Conservation (phyloP, 2,888 invertebrate species). For the Plemyria rubiginata region DNA sequence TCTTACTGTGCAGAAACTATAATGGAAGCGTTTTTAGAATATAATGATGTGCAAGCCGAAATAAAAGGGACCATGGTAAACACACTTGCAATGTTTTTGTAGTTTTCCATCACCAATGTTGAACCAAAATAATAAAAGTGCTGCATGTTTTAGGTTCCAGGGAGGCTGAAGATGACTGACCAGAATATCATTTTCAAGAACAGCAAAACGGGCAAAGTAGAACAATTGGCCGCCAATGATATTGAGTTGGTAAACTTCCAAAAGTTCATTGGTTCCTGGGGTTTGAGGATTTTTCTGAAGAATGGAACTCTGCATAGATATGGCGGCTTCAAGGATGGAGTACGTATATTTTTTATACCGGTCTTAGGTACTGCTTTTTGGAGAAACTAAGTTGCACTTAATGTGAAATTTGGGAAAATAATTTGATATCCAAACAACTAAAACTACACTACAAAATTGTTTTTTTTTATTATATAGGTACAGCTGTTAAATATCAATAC, state of each 20-base stretch:
- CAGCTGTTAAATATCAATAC: no score
- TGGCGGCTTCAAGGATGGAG: constrained; percentile 96
- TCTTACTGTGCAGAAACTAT: not conserved
- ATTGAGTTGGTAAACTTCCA: constrained; percentile 97
- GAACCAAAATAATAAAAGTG: not conserved
- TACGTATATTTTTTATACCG: constrained; percentile 60
- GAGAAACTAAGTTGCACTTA: not conserved
- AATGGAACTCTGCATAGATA: constrained; percentile 96
- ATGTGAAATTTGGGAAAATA: no score
- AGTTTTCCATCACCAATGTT: not conserved
- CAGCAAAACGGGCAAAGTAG: constrained; percentile 97
- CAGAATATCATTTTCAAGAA: constrained; percentile 97
- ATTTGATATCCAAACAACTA: no score
- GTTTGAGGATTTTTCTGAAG: constrained; percentile 94
- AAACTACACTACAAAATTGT: no score
- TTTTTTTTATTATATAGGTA: no score
- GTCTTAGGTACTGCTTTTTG: not conserved
- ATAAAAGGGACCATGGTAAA: constrained; percentile 94
- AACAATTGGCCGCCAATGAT: constrained; percentile 93
- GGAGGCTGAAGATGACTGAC: constrained; percentile 96
- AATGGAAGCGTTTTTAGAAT: constrained; percentile 93
- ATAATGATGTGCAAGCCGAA: constrained; percentile 93
- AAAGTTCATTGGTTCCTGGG: constrained; percentile 95
- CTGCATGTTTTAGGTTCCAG: constrained; percentile 88
- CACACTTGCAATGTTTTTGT: not conserved